Base-by-base conservation (phyloP, 2,113 vertebrate species). In the Rhinolophus sinicus region DNA sequence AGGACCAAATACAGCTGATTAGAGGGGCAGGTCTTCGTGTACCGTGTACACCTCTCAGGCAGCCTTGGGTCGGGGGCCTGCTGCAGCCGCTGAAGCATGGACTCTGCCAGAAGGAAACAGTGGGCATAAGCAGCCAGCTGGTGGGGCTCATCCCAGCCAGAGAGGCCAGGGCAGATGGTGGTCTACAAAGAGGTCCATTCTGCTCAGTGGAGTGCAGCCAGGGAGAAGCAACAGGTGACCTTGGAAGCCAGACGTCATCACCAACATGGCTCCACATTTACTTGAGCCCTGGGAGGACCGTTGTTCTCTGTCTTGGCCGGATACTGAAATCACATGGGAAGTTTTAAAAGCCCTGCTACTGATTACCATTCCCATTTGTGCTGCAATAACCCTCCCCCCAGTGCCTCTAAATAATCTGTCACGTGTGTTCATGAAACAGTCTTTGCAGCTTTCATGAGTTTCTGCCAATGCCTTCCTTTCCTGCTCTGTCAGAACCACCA, bases 221-320 rank as follows among this genome's bases (percentile, higher is more conserved):
- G 16, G 80, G 56, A 67, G 28, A 40, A 28, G 81, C 35, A 22
- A n/a, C 35, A 2, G 13, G 14, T 30, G 54, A 12, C 16, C 33
- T 6, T 21, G 21, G 77, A n/a, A 70, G 38, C 62, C 40, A 18
- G 24, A 1, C 3, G 0, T 38, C 40, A 1, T 38, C 30, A 7
- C 19, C 50, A 35, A 1, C 24, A 2, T 21, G 54, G 33, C 47
- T 56, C 8, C 30, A 4, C 62, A 33, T 0, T 8, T 5, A 14
- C 19, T 15, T 3, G 6, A 38, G 60, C 22, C 6, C 33, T 8
- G 21, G 16, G 5, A 16, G 16, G 54, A 8, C 52, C 0, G 0
- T 2, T 1, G 44, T 47, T 44, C 83, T 67, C 47, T 16, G 14
- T 26, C 76, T n/a, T 78, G 65, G 19, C 69, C 28, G 24, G 44